These are phyloP conservation scores for Trichosurus vulpecula DNA, from an alignment of 2,797 vertebrate genomes.

Conservation along the genomic window DNA sequence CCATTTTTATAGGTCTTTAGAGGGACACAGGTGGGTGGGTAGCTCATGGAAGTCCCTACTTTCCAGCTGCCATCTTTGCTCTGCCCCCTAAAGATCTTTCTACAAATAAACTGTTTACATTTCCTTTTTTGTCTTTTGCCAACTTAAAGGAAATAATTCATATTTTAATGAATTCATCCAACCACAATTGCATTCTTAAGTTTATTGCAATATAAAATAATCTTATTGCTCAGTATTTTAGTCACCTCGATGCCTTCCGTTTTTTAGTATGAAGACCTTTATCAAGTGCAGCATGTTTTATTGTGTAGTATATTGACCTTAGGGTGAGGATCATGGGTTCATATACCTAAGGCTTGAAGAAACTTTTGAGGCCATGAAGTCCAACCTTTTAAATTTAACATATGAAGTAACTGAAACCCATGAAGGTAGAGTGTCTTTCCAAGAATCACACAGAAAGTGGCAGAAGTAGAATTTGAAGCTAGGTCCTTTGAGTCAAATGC, in stretches of 20 bases:
- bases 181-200: slow-evolving; percentile 5
- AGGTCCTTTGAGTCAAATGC: background rate
- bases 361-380: background rate
- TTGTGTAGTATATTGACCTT: background rate
- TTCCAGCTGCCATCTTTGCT: no score
- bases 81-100: no score
- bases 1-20: no score
- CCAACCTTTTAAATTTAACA: background rate
- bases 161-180: slow-evolving; percentile 18
- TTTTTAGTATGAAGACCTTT: background rate
- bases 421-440: background rate
- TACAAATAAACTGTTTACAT: background rate
- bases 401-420: background rate
- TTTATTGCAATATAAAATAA: background rate
- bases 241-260: background rate
- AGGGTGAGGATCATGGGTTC: background rate
- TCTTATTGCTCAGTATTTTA: background rate
- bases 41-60: no score
- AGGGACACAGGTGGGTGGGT: no score
- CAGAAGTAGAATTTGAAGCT: background rate
- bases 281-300: background rate
- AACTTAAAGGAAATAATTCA: slow-evolving; percentile 8
- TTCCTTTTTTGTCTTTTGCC: slow-evolving; percentile 16
- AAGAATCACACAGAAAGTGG: background rate
- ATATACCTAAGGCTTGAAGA: background rate